These are phyloP conservation scores for Actinia equina DNA, from an alignment of 64 coral and sea anemone genomes.

Conservation along the genomic window DNA sequence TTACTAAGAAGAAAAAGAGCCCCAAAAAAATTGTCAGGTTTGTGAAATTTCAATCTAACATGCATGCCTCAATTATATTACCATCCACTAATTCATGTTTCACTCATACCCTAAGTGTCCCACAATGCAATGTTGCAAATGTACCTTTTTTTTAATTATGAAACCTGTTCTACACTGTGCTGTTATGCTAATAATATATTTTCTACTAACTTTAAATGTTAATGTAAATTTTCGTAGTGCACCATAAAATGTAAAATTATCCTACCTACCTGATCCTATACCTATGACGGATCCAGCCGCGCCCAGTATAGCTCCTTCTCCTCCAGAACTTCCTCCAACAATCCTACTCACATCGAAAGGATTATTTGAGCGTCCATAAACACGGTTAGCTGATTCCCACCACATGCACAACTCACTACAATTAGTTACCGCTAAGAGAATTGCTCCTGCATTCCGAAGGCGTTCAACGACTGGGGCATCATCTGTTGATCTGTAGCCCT, in stretches of 20 bases:
- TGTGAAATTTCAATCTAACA: too few relatives aligned
- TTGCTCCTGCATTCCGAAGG: slow-evolving; percentile 70
- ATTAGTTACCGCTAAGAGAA: slow-evolving; percentile 77
- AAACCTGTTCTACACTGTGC: too few relatives aligned
- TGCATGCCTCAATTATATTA: too few relatives aligned
- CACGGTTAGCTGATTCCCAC: slow-evolving; percentile 89
- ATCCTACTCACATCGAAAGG: slow-evolving; percentile 76
- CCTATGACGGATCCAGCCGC: slow-evolving; percentile 88
- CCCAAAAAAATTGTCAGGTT: too few relatives aligned
- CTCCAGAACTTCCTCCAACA: slow-evolving; percentile 88
- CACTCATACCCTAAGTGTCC: too few relatives aligned
- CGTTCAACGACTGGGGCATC: slow-evolving; percentile 70
- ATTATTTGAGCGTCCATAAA: slow-evolving; percentile 85
- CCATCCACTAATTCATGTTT: too few relatives aligned
- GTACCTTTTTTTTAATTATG: too few relatives aligned
- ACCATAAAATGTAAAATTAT: not conserved
- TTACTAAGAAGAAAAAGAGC: too few relatives aligned
- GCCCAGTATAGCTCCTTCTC: slow-evolving; percentile 78
- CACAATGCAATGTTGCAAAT: too few relatives aligned
- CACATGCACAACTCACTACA: slow-evolving; percentile 95
- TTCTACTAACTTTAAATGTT: not conserved
- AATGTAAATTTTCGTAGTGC: too few relatives aligned
- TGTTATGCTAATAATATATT: not conserved
- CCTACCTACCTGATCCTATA: slow-evolving; percentile 79
- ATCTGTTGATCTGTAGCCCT: slow-evolving; percentile 47